Evolutionary conservation across 2,888 invertebrate species (phyloP).

Genomic region (Drosophila vallismaia): DNA sequence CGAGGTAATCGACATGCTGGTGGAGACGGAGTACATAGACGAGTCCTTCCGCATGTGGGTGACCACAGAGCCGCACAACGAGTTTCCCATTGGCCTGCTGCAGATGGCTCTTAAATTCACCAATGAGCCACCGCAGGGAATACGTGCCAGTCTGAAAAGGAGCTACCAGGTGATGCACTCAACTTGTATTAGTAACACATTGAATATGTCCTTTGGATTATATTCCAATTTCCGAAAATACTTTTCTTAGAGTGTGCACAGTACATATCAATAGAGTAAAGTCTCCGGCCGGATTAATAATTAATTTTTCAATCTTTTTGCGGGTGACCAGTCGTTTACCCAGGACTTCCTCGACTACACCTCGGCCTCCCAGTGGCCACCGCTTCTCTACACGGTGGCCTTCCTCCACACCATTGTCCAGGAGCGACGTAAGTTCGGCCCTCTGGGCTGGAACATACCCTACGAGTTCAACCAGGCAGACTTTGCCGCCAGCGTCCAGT

Average conservation of each 20-base stretch:
- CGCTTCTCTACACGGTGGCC: slow-evolving; percentile 95
- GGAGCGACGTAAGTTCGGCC: slow-evolving; percentile 97
- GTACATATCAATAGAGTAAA: slow-evolving; percentile 4
- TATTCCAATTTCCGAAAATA: background rate
- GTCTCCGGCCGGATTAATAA: slow-evolving; percentile 26
- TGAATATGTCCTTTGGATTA: background rate
- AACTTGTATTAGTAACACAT: background rate
- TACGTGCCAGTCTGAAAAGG: slow-evolving; percentile 95
- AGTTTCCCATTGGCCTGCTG: slow-evolving; percentile 94
- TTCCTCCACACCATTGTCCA: slow-evolving; percentile 98
- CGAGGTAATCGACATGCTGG: slow-evolving; percentile 94
- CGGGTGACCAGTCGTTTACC: slow-evolving; percentile 76
- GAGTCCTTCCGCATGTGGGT: slow-evolving; percentile 95
- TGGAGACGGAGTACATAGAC: slow-evolving; percentile 93
- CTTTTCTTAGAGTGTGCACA: slow-evolving; percentile 2
- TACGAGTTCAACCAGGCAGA: slow-evolving; percentile 98
- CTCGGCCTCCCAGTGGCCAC: slow-evolving; percentile 96
- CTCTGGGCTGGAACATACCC: slow-evolving; percentile 98
- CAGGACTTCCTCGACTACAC: slow-evolving; percentile 97
- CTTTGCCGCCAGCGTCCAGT: slow-evolving; percentile 97
- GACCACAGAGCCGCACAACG: slow-evolving; percentile 96
- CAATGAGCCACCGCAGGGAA: slow-evolving; percentile 98
- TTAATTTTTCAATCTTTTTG: slow-evolving; percentile 27
- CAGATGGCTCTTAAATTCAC: slow-evolving; percentile 99
- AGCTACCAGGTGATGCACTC: slow-evolving; percentile 89